A percentile compares a stretch with the other conserved stretches of the same genome.
Conservation (phyloP, 2,888 invertebrate species). For the Drosophila acutilabella region DNA sequence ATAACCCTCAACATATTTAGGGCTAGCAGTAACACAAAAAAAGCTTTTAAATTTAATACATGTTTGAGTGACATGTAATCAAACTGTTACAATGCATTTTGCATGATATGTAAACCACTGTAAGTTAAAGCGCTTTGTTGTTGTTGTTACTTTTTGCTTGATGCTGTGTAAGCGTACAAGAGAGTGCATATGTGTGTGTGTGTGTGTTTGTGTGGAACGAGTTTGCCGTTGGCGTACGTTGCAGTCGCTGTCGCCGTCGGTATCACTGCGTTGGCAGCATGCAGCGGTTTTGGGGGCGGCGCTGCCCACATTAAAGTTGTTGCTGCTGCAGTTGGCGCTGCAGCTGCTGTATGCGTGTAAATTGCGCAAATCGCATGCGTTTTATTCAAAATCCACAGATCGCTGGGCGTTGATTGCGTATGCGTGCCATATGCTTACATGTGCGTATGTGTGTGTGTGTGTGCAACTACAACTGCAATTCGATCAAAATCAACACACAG, state of each 20-base stretch:
- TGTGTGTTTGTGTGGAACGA: constrained; percentile 59
- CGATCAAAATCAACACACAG: constrained; percentile 64
- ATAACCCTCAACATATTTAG: too few species aligned
- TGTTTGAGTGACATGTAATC: background rate
- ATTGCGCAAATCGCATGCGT: constrained; percentile 69
- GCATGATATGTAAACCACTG: constrained; percentile 37
- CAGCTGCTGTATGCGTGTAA: constrained; percentile 27
- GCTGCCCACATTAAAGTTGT: constrained; percentile 42
- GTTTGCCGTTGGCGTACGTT: constrained; percentile 52
- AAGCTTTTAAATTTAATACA: too few species aligned
- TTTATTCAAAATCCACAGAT: constrained; percentile 38
- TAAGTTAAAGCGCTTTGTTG: constrained; percentile 21
- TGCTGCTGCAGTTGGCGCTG: constrained; percentile 18
- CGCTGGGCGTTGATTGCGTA: constrained; percentile 57
- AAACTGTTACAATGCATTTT: background rate
- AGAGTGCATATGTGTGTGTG: constrained; percentile 1
- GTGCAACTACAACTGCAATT: constrained; percentile 19
- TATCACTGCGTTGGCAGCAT: constrained; percentile 60
- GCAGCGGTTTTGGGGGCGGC: constrained; percentile 10
- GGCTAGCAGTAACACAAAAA: too few species aligned
- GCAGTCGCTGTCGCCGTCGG: constrained; percentile 45
- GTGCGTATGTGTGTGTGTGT: constrained; percentile 5
- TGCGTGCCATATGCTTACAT: constrained; percentile 54
- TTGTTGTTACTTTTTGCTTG: constrained; percentile 33
- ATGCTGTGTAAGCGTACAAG: constrained; percentile 34